A percentile compares a stretch with the other conserved stretches of the same genome.
These are phyloP conservation scores for Brachionus manjavacas DNA, from an alignment of 1,140 invertebrate species.

Conservation along the genomic window DNA sequence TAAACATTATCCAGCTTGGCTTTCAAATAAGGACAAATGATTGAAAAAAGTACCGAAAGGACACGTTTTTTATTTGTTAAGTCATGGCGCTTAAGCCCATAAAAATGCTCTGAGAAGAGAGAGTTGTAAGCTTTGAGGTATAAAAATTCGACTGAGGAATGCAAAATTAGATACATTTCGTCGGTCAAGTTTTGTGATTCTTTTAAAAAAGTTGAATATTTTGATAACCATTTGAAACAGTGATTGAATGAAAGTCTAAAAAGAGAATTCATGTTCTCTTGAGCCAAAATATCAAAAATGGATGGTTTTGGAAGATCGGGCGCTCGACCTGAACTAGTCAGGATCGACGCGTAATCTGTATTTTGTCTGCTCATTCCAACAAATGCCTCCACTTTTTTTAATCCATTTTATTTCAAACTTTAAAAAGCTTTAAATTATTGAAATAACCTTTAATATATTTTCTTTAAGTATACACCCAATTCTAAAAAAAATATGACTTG, in stretches of 20 bases:
- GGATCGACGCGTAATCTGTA: not conserved
- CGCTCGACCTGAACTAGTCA: not conserved
- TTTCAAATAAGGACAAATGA: conserved; percentile 30
- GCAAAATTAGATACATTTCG: conserved; percentile 21
- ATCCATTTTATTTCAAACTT: not conserved
- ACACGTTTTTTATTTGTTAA: not conserved
- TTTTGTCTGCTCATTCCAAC: not conserved
- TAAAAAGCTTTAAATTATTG: not conserved
- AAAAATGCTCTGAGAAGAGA: conserved; percentile 35
- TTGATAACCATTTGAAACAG: not conserved
- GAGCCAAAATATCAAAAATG: conserved; percentile 30
- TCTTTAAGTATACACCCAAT: not conserved
- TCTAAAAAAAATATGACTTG: not conserved
- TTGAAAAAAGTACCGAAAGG: conserved; percentile 8
- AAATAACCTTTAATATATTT: not conserved
- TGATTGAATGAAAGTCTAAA: conserved; percentile 21
- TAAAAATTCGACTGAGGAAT: conserved; percentile 14
- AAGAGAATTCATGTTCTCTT: conserved; percentile 35
- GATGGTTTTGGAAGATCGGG: not conserved
- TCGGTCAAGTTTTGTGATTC: not conserved
- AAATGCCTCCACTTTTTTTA: not conserved
- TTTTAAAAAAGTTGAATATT: not conserved
- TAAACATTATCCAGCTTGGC: not conserved
- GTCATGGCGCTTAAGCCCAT: not conserved
- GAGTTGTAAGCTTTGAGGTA: not conserved